Evolutionary conservation across 2,888 invertebrate species (phyloP), one percentile per base, ranked within the genome.

Genomic region (Neoaliturus tenellus): DNA sequence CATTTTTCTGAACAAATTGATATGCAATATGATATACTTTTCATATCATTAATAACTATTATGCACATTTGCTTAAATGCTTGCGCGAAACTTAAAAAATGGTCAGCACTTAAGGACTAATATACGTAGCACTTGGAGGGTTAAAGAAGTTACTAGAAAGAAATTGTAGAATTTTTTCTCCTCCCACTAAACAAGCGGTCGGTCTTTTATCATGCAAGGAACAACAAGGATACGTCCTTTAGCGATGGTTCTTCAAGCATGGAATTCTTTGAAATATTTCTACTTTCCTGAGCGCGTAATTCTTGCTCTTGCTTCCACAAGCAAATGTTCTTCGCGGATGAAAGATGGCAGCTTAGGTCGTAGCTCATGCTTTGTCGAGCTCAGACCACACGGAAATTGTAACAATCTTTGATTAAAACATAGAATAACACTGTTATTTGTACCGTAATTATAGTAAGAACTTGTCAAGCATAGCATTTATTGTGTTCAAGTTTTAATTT

Each of bases 261-360:
- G 62, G 12, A 62, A 62, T 62, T 62, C 28, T 75, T 44, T 75
- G 73, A 75, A 39, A 28, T 17, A 25, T 75, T 75, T 75, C 73
- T 17, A 44, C 25, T 75, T 75, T 75, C 44, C 8, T 75, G 44
- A 28, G 44, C 73, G 17, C 44, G 10, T 75, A 39, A 75, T 75
- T 69, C 39, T 39, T 75, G 39, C 73, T 39, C 28, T 39, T 75
- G 39, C 73, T 39, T 17, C 28, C 73, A 62, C 62, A 31, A 51
- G 62, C 62, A 62, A 31, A 12, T 0, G 2, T 51, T 51, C 20
- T 20, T 23, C 51, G n/a, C 51, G 10, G 62, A 28, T 28, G 62
- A 31, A 20, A 28, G 62, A 51, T 51, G 51, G 14, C 62, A 51
- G 23, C 51, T 51, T 20, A 44, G 55, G 55, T 23, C 55, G 20